Evolutionary conservation across 2,113 vertebrate genomes (phyloP), one percentile per base, ranked within the genome.

Genomic region (Chitala chitala): DNA sequence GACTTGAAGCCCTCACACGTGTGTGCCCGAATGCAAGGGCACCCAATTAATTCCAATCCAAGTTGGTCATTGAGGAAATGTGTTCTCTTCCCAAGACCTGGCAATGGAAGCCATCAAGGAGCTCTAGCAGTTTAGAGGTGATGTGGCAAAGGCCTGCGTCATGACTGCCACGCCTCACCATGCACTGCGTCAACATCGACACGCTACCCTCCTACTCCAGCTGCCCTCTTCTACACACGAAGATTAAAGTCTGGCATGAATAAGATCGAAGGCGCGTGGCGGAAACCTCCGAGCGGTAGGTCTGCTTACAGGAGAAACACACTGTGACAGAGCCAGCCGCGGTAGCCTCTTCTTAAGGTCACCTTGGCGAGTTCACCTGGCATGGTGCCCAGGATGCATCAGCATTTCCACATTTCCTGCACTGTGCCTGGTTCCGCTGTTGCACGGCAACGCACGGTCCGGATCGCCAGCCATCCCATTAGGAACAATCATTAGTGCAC

Each of bases 41-140:
- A 89, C 82, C 85, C 85, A 89, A 90, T 91, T 90, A 89, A 87
- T 89, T 89, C 82, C 82, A 80, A 80, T 84, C 78, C 82, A 61
- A 82, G 84, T 81, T 81, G 86, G 79, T 77, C 50, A 71, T 74
- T 17, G 78, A 80, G 76, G 80, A 84, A 80, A 83, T 83, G 85
- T 78, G 76, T 84, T 82, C 83, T 83, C 81, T 86, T 42, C 76
- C 78, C 58, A 81, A 79, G 82, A 80, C 80, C 76, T 87, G 87
- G 87, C 88, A 88, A 89, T 84, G 84, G 44, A 59, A 76, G 82
- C 83, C 85, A 85, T 79, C 73, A 70, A 79, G 85, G 74, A 82
- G 76, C 79, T 72, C 82, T 74, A 76, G 80, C 80, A 82, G 79
- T 87, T 89, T 87, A 83, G 86, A 86, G 87, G 85, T 87, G 86